A percentile compares a stretch with the other conserved stretches of the same genome.
Evolutionary conservation across 2,797 vertebrate genomes (phyloP).

Genomic region (Ciconia nigra): DNA sequence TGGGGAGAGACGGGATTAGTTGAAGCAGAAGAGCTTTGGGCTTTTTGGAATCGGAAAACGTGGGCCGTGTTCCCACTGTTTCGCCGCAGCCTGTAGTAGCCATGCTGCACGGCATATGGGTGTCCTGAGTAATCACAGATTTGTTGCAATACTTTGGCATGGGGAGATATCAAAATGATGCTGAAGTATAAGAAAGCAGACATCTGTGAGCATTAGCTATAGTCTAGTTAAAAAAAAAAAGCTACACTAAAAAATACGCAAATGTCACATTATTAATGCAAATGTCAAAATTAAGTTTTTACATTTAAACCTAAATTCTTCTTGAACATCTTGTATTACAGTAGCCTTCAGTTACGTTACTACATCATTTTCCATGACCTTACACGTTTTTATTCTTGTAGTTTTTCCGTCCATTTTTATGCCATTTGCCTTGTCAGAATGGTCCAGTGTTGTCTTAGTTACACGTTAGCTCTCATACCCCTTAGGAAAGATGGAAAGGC

Average conservation of each 20-base stretch:
- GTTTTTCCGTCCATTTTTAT: background rate
- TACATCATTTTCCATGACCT: background rate
- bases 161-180: background rate
- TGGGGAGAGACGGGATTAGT: accelerated
- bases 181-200: background rate
- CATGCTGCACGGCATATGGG: background rate
- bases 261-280: background rate
- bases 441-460: background rate
- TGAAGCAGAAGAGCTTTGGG: background rate
- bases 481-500: background rate
- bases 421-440: background rate
- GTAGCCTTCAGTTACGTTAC: background rate
- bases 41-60: accelerated
- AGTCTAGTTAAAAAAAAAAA: background rate
- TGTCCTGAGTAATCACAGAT: conserved; percentile 3
- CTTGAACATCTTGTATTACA: background rate
- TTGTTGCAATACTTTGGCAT: conserved; percentile 16
- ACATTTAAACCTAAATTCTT: background rate
- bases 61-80: background rate
- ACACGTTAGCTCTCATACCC: background rate
- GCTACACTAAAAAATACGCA: background rate
- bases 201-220: background rate
- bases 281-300: background rate
- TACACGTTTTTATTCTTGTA: background rate
- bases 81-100: background rate